phyloP scores from a whole-genome alignment of 2,113 vertebrate genomes.

The Fregata magnificens region DNA sequence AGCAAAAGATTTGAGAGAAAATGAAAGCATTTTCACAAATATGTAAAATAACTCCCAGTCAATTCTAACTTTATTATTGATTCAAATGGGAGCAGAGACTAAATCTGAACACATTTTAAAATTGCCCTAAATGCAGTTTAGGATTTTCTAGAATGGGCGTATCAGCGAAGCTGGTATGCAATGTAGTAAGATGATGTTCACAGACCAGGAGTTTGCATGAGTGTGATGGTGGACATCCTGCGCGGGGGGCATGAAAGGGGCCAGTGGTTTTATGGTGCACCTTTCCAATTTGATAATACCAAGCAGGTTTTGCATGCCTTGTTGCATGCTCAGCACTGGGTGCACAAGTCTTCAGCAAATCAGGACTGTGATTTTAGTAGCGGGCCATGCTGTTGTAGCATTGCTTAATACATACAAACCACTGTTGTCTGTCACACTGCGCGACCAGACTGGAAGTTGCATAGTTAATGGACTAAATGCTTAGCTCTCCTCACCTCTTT shows the following conservation, averaged over 20 bases:
- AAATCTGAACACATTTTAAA: not conserved
- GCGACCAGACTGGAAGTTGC: not conserved
- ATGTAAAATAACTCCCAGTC: not conserved
- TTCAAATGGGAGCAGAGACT: not conserved
- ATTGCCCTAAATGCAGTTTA: not conserved
- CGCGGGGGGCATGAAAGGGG: accelerated
- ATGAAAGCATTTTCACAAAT: not conserved
- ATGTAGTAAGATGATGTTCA: not conserved
- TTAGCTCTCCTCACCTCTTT: not conserved
- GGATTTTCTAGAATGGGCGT: not conserved
- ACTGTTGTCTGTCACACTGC: not conserved
- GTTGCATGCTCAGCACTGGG: not conserved
- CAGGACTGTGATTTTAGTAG: not conserved
- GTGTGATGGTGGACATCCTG: accelerated
- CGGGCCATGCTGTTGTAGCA: not conserved
- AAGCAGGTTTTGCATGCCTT: not conserved
- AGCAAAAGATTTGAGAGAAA: not conserved
- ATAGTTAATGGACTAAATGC: not conserved
- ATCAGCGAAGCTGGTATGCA: not conserved
- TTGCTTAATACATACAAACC: not conserved
- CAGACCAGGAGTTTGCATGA: not conserved
- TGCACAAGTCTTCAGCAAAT: not conserved
- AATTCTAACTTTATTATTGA: not conserved
- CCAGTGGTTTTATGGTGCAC: not conserved
- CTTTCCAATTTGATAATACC: not conserved